A percentile compares a stretch with the other conserved stretches of the same genome.
Conservation (phyloP, 2,113 vertebrate species). For the Chauna torquata region DNA sequence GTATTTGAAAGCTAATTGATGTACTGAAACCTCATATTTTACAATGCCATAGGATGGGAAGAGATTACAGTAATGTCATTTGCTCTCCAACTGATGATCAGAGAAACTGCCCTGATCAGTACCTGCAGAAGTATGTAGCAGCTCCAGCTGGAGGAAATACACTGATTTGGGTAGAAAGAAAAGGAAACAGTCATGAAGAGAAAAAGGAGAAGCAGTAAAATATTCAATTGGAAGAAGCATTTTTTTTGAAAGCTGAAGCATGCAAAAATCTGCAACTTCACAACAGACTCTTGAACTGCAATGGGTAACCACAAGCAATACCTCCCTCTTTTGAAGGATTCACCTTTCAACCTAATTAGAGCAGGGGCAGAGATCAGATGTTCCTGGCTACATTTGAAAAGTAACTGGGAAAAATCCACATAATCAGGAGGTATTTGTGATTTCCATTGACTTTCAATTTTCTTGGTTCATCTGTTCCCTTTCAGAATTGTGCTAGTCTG, state of each 20-base stretch:
- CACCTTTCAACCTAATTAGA: constrained; percentile 11
- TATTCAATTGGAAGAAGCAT: background rate
- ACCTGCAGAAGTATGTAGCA: background rate
- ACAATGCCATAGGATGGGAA: background rate
- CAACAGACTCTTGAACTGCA: background rate
- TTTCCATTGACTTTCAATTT: constrained; percentile 59
- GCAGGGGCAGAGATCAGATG: background rate
- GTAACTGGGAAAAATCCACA: background rate
- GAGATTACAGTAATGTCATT: background rate
- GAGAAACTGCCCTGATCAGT: background rate
- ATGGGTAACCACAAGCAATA: background rate
- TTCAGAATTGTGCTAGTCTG: constrained; percentile 51
- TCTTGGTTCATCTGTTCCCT: constrained; percentile 52
- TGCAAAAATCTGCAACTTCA: background rate
- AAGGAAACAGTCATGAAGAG: background rate
- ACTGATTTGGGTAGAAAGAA: background rate
- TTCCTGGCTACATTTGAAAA: constrained; percentile 40
- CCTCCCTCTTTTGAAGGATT: background rate
- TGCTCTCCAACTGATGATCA: background rate
- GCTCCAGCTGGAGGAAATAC: background rate
- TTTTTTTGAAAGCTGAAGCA: background rate
- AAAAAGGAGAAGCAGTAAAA: background rate
- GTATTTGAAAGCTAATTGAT: constrained; percentile 18
- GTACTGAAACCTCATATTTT: background rate
- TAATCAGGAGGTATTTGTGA: constrained; percentile 55